phyloP scores from a whole-genome alignment of 2,888 invertebrate genomes.

The Argynnis bischoffii region DNA sequence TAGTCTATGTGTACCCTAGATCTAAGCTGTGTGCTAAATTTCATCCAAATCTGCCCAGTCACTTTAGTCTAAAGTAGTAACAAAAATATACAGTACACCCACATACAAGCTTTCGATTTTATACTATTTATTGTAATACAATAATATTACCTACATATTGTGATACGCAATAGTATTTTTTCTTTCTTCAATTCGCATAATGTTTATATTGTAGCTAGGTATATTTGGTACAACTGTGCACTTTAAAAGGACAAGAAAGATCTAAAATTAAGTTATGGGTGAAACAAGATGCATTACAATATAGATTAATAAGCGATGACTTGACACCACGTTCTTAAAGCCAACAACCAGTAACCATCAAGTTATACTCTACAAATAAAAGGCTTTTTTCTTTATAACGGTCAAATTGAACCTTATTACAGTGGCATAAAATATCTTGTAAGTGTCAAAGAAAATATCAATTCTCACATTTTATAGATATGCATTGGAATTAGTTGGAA shows the following conservation, averaged over 20 bases:
- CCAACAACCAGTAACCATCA: constrained; percentile 44
- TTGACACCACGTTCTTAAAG: constrained; percentile 69
- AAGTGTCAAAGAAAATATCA: constrained; percentile 21
- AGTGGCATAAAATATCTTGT: constrained; percentile 31
- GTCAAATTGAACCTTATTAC: constrained; percentile 37
- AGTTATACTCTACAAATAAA: constrained; percentile 2
- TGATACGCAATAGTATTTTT: neutral
- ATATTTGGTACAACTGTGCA: neutral
- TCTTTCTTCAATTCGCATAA: neutral
- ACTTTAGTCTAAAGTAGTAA: too few species aligned
- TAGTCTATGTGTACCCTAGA: too few species aligned
- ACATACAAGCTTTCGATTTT: too few species aligned
- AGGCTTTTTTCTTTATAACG: neutral
- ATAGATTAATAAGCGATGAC: constrained; percentile 79
- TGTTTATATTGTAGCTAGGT: neutral
- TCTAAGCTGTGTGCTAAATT: too few species aligned
- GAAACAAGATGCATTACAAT: constrained; percentile 79
- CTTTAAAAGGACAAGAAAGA: constrained; percentile 1
- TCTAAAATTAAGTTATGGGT: constrained; percentile 36
- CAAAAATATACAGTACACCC: too few species aligned
- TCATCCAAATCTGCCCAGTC: too few species aligned
- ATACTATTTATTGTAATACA: too few species aligned
- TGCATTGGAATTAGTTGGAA: constrained; percentile 70
- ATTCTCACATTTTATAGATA: constrained; percentile 51
- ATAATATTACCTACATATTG: too few species aligned